These are phyloP conservation scores for Lophius americanus DNA, from an alignment of 2,797 vertebrate species.

Conservation along the genomic window DNA sequence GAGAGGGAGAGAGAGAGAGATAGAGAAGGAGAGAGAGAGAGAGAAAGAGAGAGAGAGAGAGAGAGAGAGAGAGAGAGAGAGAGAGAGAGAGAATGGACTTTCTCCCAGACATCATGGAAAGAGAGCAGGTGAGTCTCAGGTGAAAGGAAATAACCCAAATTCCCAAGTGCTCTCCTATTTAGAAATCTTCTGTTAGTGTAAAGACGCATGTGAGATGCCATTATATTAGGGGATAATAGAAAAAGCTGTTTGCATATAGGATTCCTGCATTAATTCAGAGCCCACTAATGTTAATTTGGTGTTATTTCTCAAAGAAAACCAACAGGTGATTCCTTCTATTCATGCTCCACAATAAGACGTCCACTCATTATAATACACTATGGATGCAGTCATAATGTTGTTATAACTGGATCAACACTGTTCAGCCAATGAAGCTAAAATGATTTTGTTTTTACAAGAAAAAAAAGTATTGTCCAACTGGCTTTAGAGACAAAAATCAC, in stretches of 20 bases:
- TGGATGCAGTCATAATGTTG: background rate
- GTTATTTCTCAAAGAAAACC: background rate
- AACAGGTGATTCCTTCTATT: background rate
- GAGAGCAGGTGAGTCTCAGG: conserved; percentile 55
- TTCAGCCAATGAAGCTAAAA: background rate
- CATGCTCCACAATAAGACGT: background rate
- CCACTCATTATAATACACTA: background rate
- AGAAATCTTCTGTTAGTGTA: conserved; percentile 7
- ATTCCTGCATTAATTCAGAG: background rate
- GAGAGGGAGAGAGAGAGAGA: background rate
- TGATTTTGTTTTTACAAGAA: conserved; percentile 4
- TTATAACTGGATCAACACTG: background rate
- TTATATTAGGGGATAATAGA: background rate
- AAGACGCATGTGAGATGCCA: background rate
- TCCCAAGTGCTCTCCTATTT: conserved; percentile 37
- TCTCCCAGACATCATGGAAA: conserved; percentile 36
- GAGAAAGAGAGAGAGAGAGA: background rate
- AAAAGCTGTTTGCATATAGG: conserved; percentile 9
- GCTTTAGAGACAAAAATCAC: conserved; percentile 9
- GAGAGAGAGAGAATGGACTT: background rate
- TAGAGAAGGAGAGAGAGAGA: background rate
- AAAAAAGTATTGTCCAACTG: background rate
- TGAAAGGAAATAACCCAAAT: conserved; percentile 59
- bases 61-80: background rate
- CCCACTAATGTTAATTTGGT: too few relatives aligned